phyloP scores from a whole-genome alignment of 2,113 vertebrate species.

The Malurus melanocephalus region DNA sequence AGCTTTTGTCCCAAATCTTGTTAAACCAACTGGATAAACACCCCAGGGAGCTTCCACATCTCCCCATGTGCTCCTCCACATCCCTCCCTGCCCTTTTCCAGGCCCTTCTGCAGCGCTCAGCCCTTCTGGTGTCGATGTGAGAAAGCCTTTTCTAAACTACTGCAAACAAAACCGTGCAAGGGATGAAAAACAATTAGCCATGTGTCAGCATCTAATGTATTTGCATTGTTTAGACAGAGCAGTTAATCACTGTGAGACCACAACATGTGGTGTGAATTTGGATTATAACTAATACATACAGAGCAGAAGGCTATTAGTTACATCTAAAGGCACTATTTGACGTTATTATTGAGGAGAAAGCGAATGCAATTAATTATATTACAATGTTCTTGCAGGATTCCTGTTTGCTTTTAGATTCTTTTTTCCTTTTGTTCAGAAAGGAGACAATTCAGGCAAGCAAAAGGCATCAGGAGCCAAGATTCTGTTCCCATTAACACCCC shows the following conservation, averaged over 20 bases:
- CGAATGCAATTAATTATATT: constrained; percentile 8
- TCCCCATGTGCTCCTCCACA: fast-evolving
- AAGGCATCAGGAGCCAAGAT: background rate
- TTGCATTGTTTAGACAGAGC: constrained; percentile 37
- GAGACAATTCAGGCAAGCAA: background rate
- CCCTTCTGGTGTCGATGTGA: no score
- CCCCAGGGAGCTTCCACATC: background rate
- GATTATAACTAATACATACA: constrained; percentile 22
- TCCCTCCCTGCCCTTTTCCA: background rate
- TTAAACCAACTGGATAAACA: background rate
- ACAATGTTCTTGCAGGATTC: background rate
- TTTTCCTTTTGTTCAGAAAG: background rate
- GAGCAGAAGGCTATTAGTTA: constrained; percentile 45
- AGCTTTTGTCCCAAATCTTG: background rate
- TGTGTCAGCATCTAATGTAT: background rate
- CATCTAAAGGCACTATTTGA: constrained; percentile 9
- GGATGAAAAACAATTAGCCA: constrained; percentile 27
- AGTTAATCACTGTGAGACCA: constrained; percentile 49
- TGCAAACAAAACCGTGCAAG: background rate
- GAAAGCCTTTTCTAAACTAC: background rate
- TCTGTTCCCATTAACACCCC: background rate
- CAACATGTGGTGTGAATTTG: constrained; percentile 6
- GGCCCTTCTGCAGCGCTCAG: background rate
- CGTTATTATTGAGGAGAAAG: constrained; percentile 14
- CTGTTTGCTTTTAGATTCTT: background rate